A percentile compares a stretch with the other conserved stretches of the same genome.
Conservation (phyloP, 2,888 invertebrate species). For the Volucella bombylans region DNA sequence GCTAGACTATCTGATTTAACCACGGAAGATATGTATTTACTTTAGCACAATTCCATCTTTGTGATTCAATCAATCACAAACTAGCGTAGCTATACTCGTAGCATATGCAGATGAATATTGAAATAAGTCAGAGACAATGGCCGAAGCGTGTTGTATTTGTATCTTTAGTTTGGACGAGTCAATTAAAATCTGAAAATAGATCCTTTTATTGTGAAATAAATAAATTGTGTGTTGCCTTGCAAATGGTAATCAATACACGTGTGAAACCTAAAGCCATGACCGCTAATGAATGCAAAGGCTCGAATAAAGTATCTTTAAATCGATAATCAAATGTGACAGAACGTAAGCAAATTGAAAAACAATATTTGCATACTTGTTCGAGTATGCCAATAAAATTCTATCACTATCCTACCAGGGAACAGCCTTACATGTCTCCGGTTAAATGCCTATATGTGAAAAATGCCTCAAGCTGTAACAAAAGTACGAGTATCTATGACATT, state of each 20-base stretch:
- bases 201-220: too few relatives aligned
- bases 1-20: too few relatives aligned
- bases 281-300: conserved; percentile 11
- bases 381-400: conserved; percentile 11
- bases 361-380: conserved; percentile 1
- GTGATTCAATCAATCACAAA: too few relatives aligned
- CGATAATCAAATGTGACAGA: conserved; percentile 43
- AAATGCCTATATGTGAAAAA: background rate
- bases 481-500: conserved; percentile 17
- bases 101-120: too few relatives aligned
- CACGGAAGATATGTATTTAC: too few relatives aligned
- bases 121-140: too few relatives aligned
- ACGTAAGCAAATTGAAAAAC: conserved; percentile 13
- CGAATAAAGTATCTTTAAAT: conserved; percentile 19
- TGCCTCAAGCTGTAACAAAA: conserved; percentile 5
- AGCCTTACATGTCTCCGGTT: background rate
- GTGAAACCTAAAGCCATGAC: background rate
- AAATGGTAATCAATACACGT: background rate
- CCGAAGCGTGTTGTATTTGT: too few relatives aligned
- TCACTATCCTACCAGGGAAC: background rate
- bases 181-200: too few relatives aligned
- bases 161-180: too few relatives aligned
- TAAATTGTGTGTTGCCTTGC: too few relatives aligned
- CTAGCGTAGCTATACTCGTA: too few relatives aligned
- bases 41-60: too few relatives aligned